Percentiles rank a stretch among this genome's conserved stretches.
Evolutionary conservation across 2,888 invertebrate species (phyloP).

Genomic region (Drosophila anceps): DNA sequence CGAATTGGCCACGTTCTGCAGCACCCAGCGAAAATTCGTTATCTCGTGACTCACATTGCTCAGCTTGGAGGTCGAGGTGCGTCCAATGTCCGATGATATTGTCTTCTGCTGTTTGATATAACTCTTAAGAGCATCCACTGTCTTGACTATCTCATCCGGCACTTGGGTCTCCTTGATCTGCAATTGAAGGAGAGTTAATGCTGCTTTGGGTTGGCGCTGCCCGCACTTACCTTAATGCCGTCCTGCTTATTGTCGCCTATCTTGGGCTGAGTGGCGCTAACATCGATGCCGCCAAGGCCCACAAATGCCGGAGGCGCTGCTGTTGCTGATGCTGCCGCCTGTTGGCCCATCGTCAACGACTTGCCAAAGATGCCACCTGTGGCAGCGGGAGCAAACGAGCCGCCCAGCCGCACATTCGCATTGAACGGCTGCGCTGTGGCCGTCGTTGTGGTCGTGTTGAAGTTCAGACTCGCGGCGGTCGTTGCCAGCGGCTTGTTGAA

Average conservation of each 20-base stretch:
- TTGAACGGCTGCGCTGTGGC: slow-evolving; percentile 74
- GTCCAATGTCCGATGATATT: slow-evolving; percentile 92
- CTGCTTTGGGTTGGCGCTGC: neutral
- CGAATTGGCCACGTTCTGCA: slow-evolving; percentile 83
- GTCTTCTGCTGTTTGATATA: slow-evolving; percentile 94
- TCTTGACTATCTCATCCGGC: slow-evolving; percentile 91
- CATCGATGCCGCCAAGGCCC: slow-evolving; percentile 85
- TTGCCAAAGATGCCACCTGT: slow-evolving; percentile 77
- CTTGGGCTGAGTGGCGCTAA: slow-evolving; percentile 84
- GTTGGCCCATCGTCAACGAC: slow-evolving; percentile 54
- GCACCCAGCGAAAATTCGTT: slow-evolving; percentile 77
- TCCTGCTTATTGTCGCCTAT: slow-evolving; percentile 84
- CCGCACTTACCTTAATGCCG: slow-evolving; percentile 71
- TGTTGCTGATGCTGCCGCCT: slow-evolving; percentile 53
- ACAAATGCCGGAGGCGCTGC: slow-evolving; percentile 75
- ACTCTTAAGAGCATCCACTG: slow-evolving; percentile 92
- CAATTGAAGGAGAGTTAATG: neutral
- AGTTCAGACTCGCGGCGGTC: slow-evolving; percentile 81
- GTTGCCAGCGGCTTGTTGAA: slow-evolving; percentile 76
- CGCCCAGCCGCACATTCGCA: slow-evolving; percentile 45
- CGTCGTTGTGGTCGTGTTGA: slow-evolving; percentile 81
- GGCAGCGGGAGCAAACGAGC: slow-evolving; percentile 18
- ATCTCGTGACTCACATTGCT: slow-evolving; percentile 83
- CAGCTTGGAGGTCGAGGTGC: slow-evolving; percentile 87
- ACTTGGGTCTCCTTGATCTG: slow-evolving; percentile 86